Evolutionary conservation across 2,113 vertebrate species (phyloP), one percentile per base, ranked within the genome.

Genomic region (Sorex araneus): DNA sequence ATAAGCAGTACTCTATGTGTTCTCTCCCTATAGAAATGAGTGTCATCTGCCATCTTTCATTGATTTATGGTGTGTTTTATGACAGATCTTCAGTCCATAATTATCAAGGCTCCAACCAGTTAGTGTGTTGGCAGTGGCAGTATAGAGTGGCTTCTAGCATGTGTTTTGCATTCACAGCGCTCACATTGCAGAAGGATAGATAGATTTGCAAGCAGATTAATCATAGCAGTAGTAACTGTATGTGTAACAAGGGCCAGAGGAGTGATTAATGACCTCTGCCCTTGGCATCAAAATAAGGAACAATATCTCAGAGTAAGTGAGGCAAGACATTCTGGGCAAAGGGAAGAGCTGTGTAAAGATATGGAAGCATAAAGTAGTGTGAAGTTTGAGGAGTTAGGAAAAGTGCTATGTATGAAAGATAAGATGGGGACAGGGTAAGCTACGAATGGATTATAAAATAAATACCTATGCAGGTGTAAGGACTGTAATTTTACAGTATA

Each of bases 271-370:
- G 54, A 45, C 18, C 57, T 75, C 18, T 89, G 45, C 19, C 21
- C 47, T 78, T 54, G 78, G 40, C 73, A n/a, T 90, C 82, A 54
- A 30, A 36, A 84, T 82, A 25, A 77, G 60, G 34, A 43, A 18
- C 8, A 6, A 8, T 70, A 7, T 69, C 32, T 90, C 25, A 74
- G 43, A 32, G 76, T 80, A 79, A 16, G 43, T 34, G 75, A 89
- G 30, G 18, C 2, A 74, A 43, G 40, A 0, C n/a, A 64, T 64
- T 84, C 66, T 79, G 60, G 47, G 78, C 32, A 63, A 32, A 79
- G 60, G 82, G 8, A 75, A 34, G 54, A 76, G 36, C 40, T 15
- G 6, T 34, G 34, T 45, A 84, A 40, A 67, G 32, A 43, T 75
- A 1, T 8, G n/a, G 18, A 78, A 23, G 32, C 25, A 28, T 4